Evolutionary conservation across 2,888 invertebrate genomes (phyloP).

Genomic region (Troglohyphantes excavatus): DNA sequence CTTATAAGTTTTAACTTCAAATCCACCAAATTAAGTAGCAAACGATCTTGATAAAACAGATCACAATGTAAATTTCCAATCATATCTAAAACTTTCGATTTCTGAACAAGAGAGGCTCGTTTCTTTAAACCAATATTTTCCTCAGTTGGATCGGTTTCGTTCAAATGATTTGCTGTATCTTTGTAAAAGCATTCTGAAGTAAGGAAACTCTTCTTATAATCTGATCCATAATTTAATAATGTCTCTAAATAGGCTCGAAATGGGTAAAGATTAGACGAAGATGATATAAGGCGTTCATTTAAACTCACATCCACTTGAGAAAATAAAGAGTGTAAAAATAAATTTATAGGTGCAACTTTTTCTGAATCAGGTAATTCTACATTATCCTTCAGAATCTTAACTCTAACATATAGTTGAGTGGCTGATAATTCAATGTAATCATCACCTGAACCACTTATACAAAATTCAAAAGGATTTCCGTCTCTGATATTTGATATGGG

Average conservation of each 20-base stretch:
- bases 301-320: conserved; percentile 54
- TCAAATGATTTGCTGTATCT: background rate
- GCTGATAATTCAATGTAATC: conserved; percentile 36
- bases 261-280: conserved; percentile 20
- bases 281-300: conserved; percentile 38
- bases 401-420: conserved; percentile 41
- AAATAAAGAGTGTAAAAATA: conserved; percentile 59
- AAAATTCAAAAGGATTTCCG: conserved; percentile 56
- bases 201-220: conserved; percentile 10
- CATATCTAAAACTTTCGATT: conserved; percentile 39
- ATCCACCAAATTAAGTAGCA: conserved; percentile 41
- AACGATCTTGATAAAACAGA: conserved; percentile 27
- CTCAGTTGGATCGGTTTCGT: background rate
- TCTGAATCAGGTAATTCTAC: background rate
- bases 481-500: conserved; percentile 36
- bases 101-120: background rate
- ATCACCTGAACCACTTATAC: conserved; percentile 36
- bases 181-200: conserved; percentile 36
- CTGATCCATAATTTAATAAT: conserved; percentile 35
- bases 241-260: conserved; percentile 43
- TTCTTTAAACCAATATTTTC: conserved; percentile 27
- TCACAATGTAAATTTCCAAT: conserved; percentile 39
- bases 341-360: conserved; percentile 35
- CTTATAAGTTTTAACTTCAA: conserved; percentile 39
- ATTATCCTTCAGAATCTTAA: conserved; percentile 44